Evolutionary conservation across 1,140 invertebrate species (phyloP).

Genomic region (Cydia amplana): DNA sequence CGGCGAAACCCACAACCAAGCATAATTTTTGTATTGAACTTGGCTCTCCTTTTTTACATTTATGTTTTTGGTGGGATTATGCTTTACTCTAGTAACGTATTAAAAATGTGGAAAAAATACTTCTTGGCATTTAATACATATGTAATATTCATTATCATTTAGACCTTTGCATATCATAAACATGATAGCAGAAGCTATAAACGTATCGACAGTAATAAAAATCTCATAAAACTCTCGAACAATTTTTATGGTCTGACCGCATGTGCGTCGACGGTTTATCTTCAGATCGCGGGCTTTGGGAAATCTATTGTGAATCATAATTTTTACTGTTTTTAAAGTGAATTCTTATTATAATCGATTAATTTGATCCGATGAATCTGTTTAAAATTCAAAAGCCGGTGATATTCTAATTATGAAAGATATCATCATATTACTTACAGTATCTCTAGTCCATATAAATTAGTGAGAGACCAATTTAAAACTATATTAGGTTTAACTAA

Average conservation of each 20-base stretch:
- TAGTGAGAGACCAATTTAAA: neutral
- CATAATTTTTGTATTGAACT: no score
- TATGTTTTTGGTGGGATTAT: no score
- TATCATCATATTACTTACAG: neutral
- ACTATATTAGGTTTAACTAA: neutral
- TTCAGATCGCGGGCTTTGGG: neutral
- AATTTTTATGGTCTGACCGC: conserved; percentile 11
- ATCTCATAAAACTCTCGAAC: conserved; percentile 6
- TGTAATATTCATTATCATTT: conserved; percentile 1
- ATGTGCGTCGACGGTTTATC: conserved; percentile 3
- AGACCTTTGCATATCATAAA: neutral
- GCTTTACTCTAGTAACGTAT: neutral
- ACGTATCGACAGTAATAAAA: conserved; percentile 5
- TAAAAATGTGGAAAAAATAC: neutral
- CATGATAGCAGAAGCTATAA: neutral
- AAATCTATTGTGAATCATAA: conserved; percentile 6
- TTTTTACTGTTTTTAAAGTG: conserved; percentile 5
- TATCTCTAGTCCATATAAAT: neutral
- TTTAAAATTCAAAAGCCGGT: neutral
- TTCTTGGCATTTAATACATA: neutral
- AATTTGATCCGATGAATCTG: neutral
- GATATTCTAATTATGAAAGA: neutral
- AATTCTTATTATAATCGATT: conserved; percentile 6
- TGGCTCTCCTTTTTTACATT: no score
- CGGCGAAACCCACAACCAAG: no score